phyloP scores from a whole-genome alignment of 2,113 vertebrate species.

The Rhombomys opimus region DNA sequence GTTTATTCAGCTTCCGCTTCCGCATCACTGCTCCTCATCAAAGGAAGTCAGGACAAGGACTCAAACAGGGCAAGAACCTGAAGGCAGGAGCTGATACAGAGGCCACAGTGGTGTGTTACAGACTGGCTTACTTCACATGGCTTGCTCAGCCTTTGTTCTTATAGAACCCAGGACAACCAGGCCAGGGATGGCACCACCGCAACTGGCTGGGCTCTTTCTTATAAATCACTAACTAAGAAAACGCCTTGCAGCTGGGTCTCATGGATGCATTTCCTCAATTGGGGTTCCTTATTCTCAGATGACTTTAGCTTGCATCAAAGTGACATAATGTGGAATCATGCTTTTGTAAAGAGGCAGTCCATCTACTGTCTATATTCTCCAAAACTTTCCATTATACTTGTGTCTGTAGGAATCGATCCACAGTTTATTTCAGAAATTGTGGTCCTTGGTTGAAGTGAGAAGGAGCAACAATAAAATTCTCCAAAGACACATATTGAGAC shows the following conservation, averaged over 20 bases:
- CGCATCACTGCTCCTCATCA: not conserved
- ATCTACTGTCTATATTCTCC: not conserved
- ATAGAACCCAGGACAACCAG: not conserved
- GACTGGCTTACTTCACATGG: not conserved
- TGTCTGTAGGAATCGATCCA: not conserved
- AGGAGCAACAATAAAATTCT: not conserved
- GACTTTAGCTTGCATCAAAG: not conserved
- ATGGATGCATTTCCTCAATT: not conserved
- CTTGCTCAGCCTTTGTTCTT: not conserved
- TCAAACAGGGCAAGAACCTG: not conserved
- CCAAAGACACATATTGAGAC: not conserved
- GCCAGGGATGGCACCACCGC: too few relatives aligned
- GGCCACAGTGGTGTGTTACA: too few relatives aligned
- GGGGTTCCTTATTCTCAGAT: not conserved
- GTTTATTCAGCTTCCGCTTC: not conserved
- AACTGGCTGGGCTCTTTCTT: not conserved
- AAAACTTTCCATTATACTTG: not conserved
- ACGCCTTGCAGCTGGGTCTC: not conserved
- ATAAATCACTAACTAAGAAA: not conserved
- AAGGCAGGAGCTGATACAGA: not conserved
- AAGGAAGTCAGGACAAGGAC: not conserved
- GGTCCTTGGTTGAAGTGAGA: not conserved
- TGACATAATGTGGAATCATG: not conserved
- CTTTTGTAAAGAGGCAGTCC: not conserved
- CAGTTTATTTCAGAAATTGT: constrained; percentile 30